These are phyloP conservation scores for Cheiracanthium punctorium DNA, from an alignment of 2,888 invertebrate genomes.

Conservation along the genomic window DNA sequence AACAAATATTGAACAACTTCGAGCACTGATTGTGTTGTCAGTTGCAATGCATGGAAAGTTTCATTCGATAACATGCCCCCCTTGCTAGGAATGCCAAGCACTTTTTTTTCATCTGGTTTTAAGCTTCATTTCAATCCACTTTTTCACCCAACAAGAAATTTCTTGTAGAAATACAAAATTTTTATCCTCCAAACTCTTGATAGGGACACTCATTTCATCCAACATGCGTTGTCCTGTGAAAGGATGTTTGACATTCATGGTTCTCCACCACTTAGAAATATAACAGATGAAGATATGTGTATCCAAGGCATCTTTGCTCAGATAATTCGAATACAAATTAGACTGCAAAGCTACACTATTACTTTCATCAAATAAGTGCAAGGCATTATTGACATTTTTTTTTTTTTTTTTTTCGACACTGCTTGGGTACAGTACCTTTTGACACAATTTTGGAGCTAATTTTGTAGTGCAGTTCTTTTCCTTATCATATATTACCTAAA, in stretches of 20 bases:
- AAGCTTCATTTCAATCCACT: neutral
- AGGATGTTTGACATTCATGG: neutral
- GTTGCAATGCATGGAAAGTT: neutral
- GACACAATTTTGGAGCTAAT: slow-evolving; percentile 6
- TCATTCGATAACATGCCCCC: neutral
- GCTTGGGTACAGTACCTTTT: neutral
- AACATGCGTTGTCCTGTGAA: neutral
- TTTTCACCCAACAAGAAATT: neutral
- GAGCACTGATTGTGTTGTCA: neutral
- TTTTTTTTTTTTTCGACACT: slow-evolving; percentile 11
- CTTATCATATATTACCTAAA: neutral
- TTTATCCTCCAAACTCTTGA: neutral
- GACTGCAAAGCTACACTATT: neutral
- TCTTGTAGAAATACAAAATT: neutral
- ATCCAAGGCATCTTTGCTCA: neutral
- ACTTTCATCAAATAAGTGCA: slow-evolving; percentile 14
- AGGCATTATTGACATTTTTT: neutral
- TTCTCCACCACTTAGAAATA: slow-evolving; percentile 17
- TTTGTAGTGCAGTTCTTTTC: slow-evolving; percentile 9
- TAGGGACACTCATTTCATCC: neutral
- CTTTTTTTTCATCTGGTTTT: neutral
- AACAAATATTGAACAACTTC: neutral
- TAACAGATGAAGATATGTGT: neutral
- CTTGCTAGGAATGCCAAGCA: neutral
- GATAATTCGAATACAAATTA: no score